phyloP scores from a whole-genome alignment of 2,888 invertebrate genomes.

The Lasioglossum morio region DNA sequence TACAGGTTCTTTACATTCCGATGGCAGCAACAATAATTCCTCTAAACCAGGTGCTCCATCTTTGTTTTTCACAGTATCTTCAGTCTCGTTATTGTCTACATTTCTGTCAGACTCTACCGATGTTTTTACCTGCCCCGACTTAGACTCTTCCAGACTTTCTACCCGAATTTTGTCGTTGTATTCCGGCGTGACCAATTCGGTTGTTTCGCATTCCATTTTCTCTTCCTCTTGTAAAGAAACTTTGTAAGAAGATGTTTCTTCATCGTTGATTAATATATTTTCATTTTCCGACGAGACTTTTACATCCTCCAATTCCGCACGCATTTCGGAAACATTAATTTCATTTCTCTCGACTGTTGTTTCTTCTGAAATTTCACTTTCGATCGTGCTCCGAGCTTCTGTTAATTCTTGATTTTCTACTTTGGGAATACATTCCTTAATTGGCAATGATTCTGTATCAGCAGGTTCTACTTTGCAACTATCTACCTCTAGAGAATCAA shows the following conservation, averaged over 20 bases:
- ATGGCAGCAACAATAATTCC: slow-evolving; percentile 35
- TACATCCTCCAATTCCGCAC: not conserved
- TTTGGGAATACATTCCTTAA: not conserved
- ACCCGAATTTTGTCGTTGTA: slow-evolving; percentile 5
- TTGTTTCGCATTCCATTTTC: slow-evolving; percentile 10
- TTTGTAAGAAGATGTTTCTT: not conserved
- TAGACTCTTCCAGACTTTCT: slow-evolving; percentile 4
- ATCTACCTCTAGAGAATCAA: not conserved
- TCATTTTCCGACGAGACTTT: not conserved
- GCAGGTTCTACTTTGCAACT: not conserved
- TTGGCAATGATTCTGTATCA: slow-evolving; percentile 1
- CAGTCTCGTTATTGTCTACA: not conserved
- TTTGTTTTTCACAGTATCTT: not conserved
- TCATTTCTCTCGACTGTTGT: not conserved
- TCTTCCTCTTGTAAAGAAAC: not conserved
- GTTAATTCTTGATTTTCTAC: slow-evolving; percentile 4
- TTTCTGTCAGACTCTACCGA: not conserved
- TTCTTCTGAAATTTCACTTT: slow-evolving; percentile 14
- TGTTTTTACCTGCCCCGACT: not conserved
- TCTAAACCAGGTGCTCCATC: not conserved
- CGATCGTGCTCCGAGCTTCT: not conserved
- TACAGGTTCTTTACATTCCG: not conserved
- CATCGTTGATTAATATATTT: slow-evolving; percentile 16
- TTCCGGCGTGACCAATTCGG: not conserved
- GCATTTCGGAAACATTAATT: not conserved